Evolutionary conservation across 1,140 invertebrate species (phyloP).

Genomic region (Eupristina koningsbergeri): DNA sequence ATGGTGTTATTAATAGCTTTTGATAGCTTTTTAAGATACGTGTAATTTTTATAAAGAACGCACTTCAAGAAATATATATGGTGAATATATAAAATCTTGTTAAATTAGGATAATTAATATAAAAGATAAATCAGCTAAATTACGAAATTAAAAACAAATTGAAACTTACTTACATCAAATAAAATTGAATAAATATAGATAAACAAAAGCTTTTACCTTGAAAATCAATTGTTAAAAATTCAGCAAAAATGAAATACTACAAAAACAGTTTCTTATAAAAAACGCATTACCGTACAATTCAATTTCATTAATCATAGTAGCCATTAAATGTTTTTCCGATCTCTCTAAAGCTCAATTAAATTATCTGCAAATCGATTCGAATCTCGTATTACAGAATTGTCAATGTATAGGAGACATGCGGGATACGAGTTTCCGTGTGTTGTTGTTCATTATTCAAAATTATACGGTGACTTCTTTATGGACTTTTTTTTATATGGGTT

Average conservation of each 20-base stretch:
- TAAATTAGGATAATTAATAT: not conserved
- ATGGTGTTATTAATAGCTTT: too few species aligned
- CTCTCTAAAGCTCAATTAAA: not conserved
- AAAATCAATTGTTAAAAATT: not conserved
- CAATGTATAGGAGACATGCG: not conserved
- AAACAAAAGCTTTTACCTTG: not conserved
- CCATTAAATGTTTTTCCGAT: not conserved
- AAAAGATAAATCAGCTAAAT: not conserved
- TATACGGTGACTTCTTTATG: not conserved
- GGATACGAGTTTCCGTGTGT: not conserved
- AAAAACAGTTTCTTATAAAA: not conserved
- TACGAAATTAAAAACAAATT: too few species aligned
- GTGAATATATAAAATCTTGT: too few species aligned
- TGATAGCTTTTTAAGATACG: not conserved
- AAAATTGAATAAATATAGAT: too few species aligned
- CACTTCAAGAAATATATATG: too few species aligned
- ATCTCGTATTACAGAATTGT: constrained; percentile 18
- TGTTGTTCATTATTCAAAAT: constrained; percentile 5
- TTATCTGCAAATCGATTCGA: constrained; percentile 6
- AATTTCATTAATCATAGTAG: not conserved
- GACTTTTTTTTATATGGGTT: constrained; percentile 11
- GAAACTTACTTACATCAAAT: too few species aligned
- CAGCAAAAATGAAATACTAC: not conserved
- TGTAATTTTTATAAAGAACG: not conserved
- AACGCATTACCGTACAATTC: not conserved